Conservation (phyloP, 2,888 invertebrate species). For the Orthosia cruda region DNA sequence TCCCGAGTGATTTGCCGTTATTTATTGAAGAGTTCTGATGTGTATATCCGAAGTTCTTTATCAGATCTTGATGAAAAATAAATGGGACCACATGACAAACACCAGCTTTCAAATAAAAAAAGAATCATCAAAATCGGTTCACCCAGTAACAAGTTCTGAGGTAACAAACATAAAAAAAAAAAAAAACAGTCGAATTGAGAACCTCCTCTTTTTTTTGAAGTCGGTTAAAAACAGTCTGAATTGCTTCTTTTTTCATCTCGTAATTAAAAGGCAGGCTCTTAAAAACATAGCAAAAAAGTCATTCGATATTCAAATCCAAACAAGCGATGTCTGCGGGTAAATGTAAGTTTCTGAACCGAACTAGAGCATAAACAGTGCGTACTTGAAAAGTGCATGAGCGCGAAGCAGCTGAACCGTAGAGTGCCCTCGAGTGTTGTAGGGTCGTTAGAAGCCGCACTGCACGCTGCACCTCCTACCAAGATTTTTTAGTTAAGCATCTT, state of each 20-base stretch:
- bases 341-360: slow-evolving; percentile 79
- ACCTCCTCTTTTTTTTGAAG: too few relatives aligned
- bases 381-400: slow-evolving; percentile 89
- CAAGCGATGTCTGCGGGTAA: slow-evolving; percentile 74
- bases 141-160: too few relatives aligned
- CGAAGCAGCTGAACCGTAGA: slow-evolving; percentile 81
- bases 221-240: not conserved
- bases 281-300: slow-evolving; percentile 1
- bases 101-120: too few relatives aligned
- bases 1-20: too few relatives aligned
- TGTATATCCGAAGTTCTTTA: too few relatives aligned
- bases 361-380: slow-evolving; percentile 88
- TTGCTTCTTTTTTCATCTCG: not conserved
- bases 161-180: too few relatives aligned
- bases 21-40: too few relatives aligned
- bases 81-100: too few relatives aligned
- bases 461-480: slow-evolving; percentile 69
- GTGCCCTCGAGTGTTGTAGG: slow-evolving; percentile 80
- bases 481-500: slow-evolving; percentile 82
- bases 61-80: too few relatives aligned
- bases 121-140: too few relatives aligned
- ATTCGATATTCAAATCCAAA: slow-evolving; percentile 75
- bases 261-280: not conserved
- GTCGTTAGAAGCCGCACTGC: slow-evolving; percentile 83
- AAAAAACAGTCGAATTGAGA: too few relatives aligned